Base-by-base conservation (phyloP, 2,113 vertebrate genomes). In the Embiotoca jacksoni region DNA sequence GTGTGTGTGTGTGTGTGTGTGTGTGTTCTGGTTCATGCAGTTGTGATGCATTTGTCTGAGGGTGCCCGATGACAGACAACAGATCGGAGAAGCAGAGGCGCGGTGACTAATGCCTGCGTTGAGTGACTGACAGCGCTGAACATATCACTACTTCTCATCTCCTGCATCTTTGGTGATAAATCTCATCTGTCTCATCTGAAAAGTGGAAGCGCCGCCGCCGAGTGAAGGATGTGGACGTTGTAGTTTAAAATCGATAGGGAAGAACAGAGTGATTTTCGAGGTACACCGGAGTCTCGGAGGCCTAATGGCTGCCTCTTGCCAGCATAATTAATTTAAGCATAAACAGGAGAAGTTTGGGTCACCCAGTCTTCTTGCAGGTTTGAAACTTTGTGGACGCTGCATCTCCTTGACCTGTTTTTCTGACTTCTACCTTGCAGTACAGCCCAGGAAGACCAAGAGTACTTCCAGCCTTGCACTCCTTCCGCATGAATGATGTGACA, bases 41-140 rank as follows among this genome's bases (percentile, higher is more conserved):
- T 73, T 35, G 64, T 55, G 86, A 83, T 80, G 86, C 84, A 85
- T 91, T 84, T 83, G 70, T 86, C 80, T 85, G 83, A 57, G 78
- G 50, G 73, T 31, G 33, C 7, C 23, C 56, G n/a, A 65, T 90
- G 92, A 91, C 90, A 91, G 90, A 88, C 89, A 88, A 78, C 91
- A 81, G 89, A 91, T 92, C 90, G 86, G 83, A 87, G 80, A 74
- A 78, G 74, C 78, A 16, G 68, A 71, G 81, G 81, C 71, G 3
- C 39, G 16, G 86, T 88, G 91, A 91, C 89, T 91, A 89, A 92
- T 83, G 85, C 83, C 79, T 10, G 78, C 49, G 50, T 35, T 87
- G 86, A 89, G 79, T 92, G 92, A 93, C 68, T 92, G 92, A 90
- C 92, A 89, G 91, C 73, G 37, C 31, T 9, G 60, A 80, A 87